Evolutionary conservation across 2,113 vertebrate genomes (phyloP), one percentile per base, ranked within the genome.

Genomic region (Spea bombifrons): DNA sequence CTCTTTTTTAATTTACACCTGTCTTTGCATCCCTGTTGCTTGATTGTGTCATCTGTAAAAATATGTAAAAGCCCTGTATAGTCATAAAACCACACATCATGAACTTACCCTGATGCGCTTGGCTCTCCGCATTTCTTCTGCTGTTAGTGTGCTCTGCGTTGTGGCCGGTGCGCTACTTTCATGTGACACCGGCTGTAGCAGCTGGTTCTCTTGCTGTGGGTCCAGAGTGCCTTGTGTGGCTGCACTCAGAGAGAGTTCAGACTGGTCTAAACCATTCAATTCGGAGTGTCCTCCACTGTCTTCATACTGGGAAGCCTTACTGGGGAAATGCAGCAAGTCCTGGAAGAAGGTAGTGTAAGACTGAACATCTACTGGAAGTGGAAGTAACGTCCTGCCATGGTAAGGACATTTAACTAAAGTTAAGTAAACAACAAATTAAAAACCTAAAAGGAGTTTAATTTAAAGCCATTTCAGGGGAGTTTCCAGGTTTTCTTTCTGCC

Each of bases 91-190:
- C 7, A 3, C 7, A 67, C 43, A 12, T 8, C 66, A 12, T 43
- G 13, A 43, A 81, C 92, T 90, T 92, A 96, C 95, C 91, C 97
- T 91, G 83, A 98, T 98, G 52, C 95, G 94, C 81, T 98, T 98
- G 16, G 95, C 95, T 46, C 96, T 90, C 8, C 95, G 92, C 91
- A 98, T 94, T 81, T 99, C 97, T 68, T 98, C 95, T 0, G 94
- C 91, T 0, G 95, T 94, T 84, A 97, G 88, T 63, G 93, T 90
- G 59, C 91, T 83, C 63, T 94, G 94, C 0, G 87, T 55, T 8
- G 92, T 89, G 83, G 85, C 84, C 0, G 84, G 52, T 9, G 86
- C 88, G 63, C 88, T 87, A 0, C 91, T 88, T 0, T 93, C 94
- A 67, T 96, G 95, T 0, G 95, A 91, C 30, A 91, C 87, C 0